Evolutionary conservation across 2,888 invertebrate genomes (phyloP), one percentile per base, ranked within the genome.

Genomic region (Chrysolina haemoptera): DNA sequence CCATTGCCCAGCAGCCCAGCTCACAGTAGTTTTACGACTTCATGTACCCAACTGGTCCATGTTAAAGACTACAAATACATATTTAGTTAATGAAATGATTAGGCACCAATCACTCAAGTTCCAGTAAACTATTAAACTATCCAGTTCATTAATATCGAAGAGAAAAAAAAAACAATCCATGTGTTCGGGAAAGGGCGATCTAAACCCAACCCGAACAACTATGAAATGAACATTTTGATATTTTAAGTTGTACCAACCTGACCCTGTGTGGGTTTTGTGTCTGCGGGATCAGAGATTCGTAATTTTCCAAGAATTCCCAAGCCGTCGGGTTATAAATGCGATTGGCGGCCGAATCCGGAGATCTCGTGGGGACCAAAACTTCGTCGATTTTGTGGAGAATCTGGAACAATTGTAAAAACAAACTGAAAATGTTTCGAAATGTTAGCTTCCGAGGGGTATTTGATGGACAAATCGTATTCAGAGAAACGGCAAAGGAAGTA

Each of bases 321-420:
- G 96, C 96, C 83, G 94, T 94, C 0, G 96, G 95, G 86, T 95
- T 96, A 87, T 92, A 94, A 65, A 95, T 90, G 12, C 89, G 89
- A 5, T 89, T 89, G 73, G 91, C 90, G n/a, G 90, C 88, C 20
- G 91, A 89, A 71, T 90, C 90, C 16, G 91, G 90, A 0, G 93
- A 91, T 81, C 92, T 91, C 6, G 96, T 92, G 0, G 96, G 96
- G 81, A 94, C 92, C 75, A 97, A 89, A 40, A 97, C 95, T 88
- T 95, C 94, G 85, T 96, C 96, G 85, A 97, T 95, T 83, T 96
- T 93, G 87, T 97, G 96, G 80, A 97, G 90, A 16, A 96, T 93
- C 95, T 96, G 88, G 18, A 89, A 88, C 73, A 77, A 76, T 76
- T 50, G 62, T 20, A 63, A 63, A 71, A 63, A 62, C 66, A 22